phyloP scores from a whole-genome alignment of 1,140 invertebrate species.

The Pseudoatta argentina region DNA sequence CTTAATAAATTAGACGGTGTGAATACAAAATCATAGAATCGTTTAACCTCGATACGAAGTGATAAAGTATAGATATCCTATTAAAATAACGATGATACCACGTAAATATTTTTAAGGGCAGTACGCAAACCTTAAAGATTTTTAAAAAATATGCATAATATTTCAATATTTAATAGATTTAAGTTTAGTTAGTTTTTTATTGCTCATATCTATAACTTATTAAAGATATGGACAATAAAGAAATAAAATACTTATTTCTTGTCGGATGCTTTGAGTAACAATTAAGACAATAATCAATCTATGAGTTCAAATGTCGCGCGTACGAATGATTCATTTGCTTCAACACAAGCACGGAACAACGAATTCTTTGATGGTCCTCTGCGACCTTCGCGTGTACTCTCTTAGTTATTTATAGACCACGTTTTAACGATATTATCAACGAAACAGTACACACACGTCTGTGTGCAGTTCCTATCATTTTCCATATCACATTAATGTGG shows the following conservation, averaged over 20 bases:
- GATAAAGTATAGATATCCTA: background rate
- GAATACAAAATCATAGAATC: background rate
- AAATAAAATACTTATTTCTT: background rate
- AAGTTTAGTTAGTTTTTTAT: no score
- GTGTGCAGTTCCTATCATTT: background rate
- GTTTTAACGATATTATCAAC: conserved; percentile 22
- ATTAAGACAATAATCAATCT: background rate
- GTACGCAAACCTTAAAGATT: background rate
- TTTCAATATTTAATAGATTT: background rate
- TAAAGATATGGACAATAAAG: background rate
- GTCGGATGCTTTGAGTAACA: background rate
- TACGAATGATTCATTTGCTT: background rate
- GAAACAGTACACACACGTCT: background rate
- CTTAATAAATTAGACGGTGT: background rate
- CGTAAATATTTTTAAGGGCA: background rate
- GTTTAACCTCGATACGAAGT: background rate
- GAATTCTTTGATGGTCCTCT: conserved; percentile 18
- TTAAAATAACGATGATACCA: background rate
- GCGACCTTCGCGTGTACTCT: conserved; percentile 32
- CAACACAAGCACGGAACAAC: no score
- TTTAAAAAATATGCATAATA: background rate
- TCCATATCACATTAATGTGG: conserved; percentile 43
- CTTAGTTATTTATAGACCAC: conserved; percentile 35
- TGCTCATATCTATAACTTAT: no score
- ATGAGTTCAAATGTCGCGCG: background rate